A percentile compares a stretch with the other conserved stretches of the same genome.
Conservation (phyloP, 2,113 vertebrate species). For the Bos taurus region ARS-UCD2.0 NC_037357.1:78609001-78609500, state of each 20-base stretch:
- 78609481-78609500: conserved; percentile 13
- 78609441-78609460: neutral
- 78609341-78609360: conserved; percentile 16
- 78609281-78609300: neutral
- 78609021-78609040: neutral
- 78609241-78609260: neutral
- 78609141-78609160: neutral
- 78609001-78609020: neutral
- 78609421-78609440: neutral
- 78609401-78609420: neutral
- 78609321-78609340: conserved; percentile 3
- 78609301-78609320: neutral
- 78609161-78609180: neutral
- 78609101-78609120: neutral
- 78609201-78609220: neutral
- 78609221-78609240: neutral
- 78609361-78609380: conserved; percentile 17
- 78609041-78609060: neutral
- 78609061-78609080: neutral
- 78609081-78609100: neutral
- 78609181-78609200: neutral
- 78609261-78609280: neutral
- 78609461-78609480: neutral
- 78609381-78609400: neutral
- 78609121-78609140: neutral